A percentile compares a stretch with the other conserved stretches of the same genome.
Conservation (phyloP, 2,888 invertebrate genomes). For the Cyrtodaria siliqua region DNA sequence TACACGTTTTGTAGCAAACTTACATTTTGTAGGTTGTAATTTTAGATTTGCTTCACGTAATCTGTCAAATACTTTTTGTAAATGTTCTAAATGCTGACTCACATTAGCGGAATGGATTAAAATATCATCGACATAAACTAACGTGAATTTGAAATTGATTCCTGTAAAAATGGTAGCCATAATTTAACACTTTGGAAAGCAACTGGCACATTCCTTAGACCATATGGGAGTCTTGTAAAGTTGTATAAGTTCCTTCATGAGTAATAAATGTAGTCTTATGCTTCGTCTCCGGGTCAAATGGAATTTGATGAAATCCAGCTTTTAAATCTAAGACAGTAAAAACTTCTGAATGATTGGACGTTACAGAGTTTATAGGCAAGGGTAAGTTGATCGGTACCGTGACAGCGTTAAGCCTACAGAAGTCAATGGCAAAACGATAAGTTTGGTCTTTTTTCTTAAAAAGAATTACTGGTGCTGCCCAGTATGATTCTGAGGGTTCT, state of each 20-base stretch:
- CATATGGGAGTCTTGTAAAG: conserved; percentile 37
- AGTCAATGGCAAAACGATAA: conserved; percentile 60
- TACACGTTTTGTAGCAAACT: conserved; percentile 23
- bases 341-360: conserved; percentile 19
- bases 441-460: conserved; percentile 48
- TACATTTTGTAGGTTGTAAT: conserved; percentile 44
- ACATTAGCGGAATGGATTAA: conserved; percentile 37
- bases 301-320: conserved; percentile 40
- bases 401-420: conserved; percentile 25
- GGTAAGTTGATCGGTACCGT: conserved; percentile 52
- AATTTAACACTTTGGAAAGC: conserved; percentile 31
- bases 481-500: conserved; percentile 45
- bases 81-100: conserved; percentile 30
- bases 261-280: conserved; percentile 43
- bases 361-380: conserved; percentile 42
- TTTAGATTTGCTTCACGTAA: conserved; percentile 41
- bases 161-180: conserved; percentile 28
- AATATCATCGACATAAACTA: conserved; percentile 68
- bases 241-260: conserved; percentile 26
- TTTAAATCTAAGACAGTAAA: conserved; percentile 33
- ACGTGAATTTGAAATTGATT: conserved; percentile 53
- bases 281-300: conserved; percentile 26
- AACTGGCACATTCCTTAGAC: conserved; percentile 31
- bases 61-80: conserved; percentile 35
- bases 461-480: conserved; percentile 59